These are phyloP conservation scores for Drosophila nigrodunni DNA, from an alignment of 1,140 invertebrate genomes.

Conservation along the genomic window DNA sequence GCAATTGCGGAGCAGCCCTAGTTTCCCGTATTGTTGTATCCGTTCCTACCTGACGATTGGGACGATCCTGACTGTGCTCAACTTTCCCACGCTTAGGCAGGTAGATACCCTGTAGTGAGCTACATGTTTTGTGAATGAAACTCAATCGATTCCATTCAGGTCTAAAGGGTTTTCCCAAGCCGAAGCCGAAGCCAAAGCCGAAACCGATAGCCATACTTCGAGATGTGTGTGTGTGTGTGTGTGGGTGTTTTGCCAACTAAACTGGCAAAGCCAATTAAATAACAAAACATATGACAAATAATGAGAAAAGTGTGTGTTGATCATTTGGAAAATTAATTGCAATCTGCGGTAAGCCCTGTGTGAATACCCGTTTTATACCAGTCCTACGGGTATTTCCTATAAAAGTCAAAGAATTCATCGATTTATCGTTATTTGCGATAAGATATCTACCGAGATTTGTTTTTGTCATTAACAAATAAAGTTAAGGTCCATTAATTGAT, in stretches of 20 bases:
- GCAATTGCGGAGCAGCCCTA: constrained; percentile 80
- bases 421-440: background rate
- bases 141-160: constrained; percentile 58
- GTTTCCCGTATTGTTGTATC: constrained; percentile 28
- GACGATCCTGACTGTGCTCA: constrained; percentile 17
- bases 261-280: constrained; percentile 78
- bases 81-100: constrained; percentile 80
- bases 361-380: constrained; percentile 32
- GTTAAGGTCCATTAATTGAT: background rate
- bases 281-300: constrained; percentile 82
- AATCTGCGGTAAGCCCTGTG: constrained; percentile 66
- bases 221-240: constrained; percentile 2
- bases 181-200: too few species aligned
- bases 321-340: constrained; percentile 78
- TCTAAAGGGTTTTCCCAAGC: constrained; percentile 38
- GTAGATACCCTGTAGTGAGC: constrained; percentile 47
- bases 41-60: constrained; percentile 44
- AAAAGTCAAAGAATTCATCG: constrained; percentile 24
- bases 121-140: constrained; percentile 73
- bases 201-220: constrained; percentile 53
- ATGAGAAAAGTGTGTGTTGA: constrained; percentile 23
- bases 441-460: background rate
- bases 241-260: constrained; percentile 60
- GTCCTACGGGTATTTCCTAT: constrained; percentile 47
- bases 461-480: background rate